phyloP scores from a whole-genome alignment of 2,888 invertebrate species.

The Gandaritis pyraliata region DNA sequence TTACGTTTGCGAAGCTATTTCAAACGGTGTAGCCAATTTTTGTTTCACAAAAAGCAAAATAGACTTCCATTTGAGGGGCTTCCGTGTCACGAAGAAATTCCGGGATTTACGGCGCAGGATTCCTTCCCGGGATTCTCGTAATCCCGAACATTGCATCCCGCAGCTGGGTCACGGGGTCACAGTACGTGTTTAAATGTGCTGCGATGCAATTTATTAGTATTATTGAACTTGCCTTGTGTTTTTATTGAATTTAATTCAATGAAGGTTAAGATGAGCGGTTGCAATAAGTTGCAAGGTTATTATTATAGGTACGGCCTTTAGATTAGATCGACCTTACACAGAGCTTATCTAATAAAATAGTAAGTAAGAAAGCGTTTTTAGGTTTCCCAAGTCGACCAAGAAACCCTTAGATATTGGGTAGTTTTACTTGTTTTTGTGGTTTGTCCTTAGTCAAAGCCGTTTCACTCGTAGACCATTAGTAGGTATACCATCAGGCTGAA shows the following conservation, averaged over 20 bases:
- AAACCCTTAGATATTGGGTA: too few relatives aligned
- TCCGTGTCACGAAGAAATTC: conserved; percentile 36
- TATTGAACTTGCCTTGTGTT: conserved; percentile 30
- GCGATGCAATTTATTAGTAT: conserved; percentile 23
- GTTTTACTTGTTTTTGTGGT: too few relatives aligned
- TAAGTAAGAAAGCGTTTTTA: background rate
- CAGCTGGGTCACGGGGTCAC: conserved; percentile 51
- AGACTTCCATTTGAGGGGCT: conserved; percentile 60
- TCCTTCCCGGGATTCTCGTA: conserved; percentile 38
- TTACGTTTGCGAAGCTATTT: conserved; percentile 34
- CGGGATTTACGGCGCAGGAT: conserved; percentile 39
- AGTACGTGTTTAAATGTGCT: conserved; percentile 29
- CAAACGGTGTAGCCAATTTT: conserved; percentile 49
- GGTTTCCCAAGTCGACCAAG: too few relatives aligned
- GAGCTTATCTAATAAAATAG: conserved; percentile 7
- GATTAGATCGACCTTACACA: conserved; percentile 25
- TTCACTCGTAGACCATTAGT: too few relatives aligned
- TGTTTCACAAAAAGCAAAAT: conserved; percentile 62
- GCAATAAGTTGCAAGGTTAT: conserved; percentile 15
- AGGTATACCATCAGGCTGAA: too few relatives aligned
- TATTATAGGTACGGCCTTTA: conserved; percentile 18
- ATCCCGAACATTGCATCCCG: conserved; percentile 35
- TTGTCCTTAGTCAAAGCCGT: too few relatives aligned
- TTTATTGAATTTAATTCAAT: conserved; percentile 27
- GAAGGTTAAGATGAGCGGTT: conserved; percentile 25